A percentile compares a stretch with the other conserved stretches of the same genome.
These are phyloP conservation scores for Tholera decimalis DNA, from an alignment of 2,888 invertebrate genomes.

Conservation along the genomic window DNA sequence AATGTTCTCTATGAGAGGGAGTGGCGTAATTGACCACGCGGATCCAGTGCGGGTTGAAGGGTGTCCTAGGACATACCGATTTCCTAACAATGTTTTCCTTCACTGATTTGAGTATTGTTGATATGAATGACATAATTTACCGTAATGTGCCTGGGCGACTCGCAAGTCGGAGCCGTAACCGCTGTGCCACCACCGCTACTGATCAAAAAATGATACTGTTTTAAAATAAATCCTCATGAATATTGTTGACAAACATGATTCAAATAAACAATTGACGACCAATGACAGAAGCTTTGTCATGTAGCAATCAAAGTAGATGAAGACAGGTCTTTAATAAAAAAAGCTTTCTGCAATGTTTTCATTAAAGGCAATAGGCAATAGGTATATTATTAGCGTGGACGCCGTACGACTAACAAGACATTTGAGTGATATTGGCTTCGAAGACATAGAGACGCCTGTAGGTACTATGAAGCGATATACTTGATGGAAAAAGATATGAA, in stretches of 20 bases:
- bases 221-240: background rate
- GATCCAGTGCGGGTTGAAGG: too few relatives aligned
- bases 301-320: background rate
- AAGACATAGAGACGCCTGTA: constrained; percentile 29
- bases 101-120: too few relatives aligned
- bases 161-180: background rate
- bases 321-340: background rate
- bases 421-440: constrained; percentile 29
- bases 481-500: background rate
- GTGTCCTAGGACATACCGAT: too few relatives aligned
- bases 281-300: background rate
- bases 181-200: background rate
- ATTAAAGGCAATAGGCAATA: background rate
- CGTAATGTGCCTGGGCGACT: background rate
- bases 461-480: constrained; percentile 12
- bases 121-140: too few relatives aligned
- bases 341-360: background rate
- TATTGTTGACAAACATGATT: background rate
- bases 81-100: too few relatives aligned
- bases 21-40: too few relatives aligned
- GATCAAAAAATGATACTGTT: background rate
- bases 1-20: too few relatives aligned
- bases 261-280: background rate
- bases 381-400: constrained; percentile 17
- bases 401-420: constrained; percentile 29